A percentile compares a stretch with the other conserved stretches of the same genome.
These are phyloP conservation scores for Myxocyprinus asiaticus DNA, from an alignment of 2,113 vertebrate genomes.

Conservation along the genomic window DNA sequence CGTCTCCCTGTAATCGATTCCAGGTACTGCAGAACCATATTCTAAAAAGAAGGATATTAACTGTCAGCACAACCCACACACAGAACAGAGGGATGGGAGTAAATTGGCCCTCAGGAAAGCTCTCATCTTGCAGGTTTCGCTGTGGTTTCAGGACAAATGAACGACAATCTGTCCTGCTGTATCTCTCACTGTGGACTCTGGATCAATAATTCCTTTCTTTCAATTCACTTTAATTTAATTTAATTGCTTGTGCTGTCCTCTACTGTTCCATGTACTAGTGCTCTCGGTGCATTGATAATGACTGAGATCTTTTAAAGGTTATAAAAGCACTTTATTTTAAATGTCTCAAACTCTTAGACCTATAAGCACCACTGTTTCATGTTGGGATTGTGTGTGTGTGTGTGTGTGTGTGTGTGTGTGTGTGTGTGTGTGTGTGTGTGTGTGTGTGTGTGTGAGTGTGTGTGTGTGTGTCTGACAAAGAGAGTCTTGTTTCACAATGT, in stretches of 20 bases:
- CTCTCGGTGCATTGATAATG: not conserved
- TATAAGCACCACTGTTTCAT: too few species aligned
- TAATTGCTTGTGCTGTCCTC: conserved; percentile 33
- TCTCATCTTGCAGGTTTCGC: conserved; percentile 25
- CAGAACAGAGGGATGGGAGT: conserved; percentile 20
- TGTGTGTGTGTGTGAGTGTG: not conserved
- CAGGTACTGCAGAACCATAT: conserved; percentile 49
- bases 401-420: not conserved
- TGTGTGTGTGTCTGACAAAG: not conserved
- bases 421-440: too few species aligned
- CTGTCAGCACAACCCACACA: conserved; percentile 29
- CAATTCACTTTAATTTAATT: conserved; percentile 8
- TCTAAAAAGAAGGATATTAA: conserved; percentile 46
- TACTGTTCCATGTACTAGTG: not conserved
- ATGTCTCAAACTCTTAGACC: too few species aligned
- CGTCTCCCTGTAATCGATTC: conserved; percentile 52
- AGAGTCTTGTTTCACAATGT: not conserved
- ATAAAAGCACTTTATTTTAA: not conserved
- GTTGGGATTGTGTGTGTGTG: too few species aligned
- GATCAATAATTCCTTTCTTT: conserved; percentile 28
- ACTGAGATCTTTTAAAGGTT: conserved; percentile 32
- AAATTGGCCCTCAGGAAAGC: conserved; percentile 50
- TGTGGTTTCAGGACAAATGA: conserved; percentile 23
- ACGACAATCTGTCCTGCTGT: conserved; percentile 15
- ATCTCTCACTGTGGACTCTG: not conserved